phyloP scores from a whole-genome alignment of 2,113 vertebrate species.

The Ivindomyrus marchei region DNA sequence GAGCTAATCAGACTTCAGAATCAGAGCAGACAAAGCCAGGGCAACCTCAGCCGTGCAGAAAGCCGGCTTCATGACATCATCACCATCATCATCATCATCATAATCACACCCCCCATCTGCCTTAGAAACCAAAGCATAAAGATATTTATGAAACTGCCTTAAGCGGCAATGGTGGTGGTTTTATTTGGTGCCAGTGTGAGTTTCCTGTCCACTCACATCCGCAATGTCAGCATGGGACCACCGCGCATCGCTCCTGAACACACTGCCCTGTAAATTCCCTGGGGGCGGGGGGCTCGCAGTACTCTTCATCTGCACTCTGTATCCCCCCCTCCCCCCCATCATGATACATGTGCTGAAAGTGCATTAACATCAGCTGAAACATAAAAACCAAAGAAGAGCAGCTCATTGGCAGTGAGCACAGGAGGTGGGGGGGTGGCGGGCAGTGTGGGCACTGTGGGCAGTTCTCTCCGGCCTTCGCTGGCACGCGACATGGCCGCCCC shows the following conservation, averaged over 20 bases:
- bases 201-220: not conserved
- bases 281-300: not conserved
- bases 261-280: not conserved
- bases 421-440: too few species aligned
- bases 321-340: not conserved
- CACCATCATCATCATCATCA: not conserved
- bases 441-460: not conserved
- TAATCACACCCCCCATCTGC: not conserved
- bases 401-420: too few species aligned
- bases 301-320: not conserved
- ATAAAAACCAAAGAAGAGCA: not conserved
- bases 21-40: not conserved
- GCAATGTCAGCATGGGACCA: not conserved
- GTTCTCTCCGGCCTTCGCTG: not conserved
- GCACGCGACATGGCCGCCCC: not conserved
- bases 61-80: constrained; percentile 14
- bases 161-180: not conserved
- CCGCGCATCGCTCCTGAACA: not conserved
- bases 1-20: not conserved
- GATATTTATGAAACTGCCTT: not conserved
- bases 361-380: not conserved
- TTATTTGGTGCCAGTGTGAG: not conserved
- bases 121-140: not conserved
- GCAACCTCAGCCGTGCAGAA: not conserved
- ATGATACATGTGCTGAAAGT: not conserved